Base-by-base conservation (phyloP, 2,797 vertebrate species). In the Alcedo atthis region DNA sequence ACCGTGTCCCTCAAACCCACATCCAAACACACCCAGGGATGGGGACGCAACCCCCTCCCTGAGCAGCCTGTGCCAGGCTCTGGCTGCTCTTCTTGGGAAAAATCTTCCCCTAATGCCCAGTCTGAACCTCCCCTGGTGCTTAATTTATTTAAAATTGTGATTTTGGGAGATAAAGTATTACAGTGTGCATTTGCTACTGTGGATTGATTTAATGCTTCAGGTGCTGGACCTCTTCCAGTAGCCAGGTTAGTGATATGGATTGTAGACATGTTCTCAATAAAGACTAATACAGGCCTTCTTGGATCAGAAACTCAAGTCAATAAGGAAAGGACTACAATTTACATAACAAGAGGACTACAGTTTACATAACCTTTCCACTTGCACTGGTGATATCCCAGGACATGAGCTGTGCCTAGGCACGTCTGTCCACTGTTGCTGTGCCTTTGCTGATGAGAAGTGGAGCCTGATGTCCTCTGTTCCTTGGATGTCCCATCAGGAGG, bases 221-320 rank as follows among this genome's bases (percentile, higher is more conserved):
- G 46, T 94, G 46, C 70, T 75, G 67, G 25, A 32, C 37, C 13
- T 92, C 11, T 87, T 90, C 53, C 57, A 81, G 61, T 59, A 83
- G 66, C 77, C 57, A 73, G n/a, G 81, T 35, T 73, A 59, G 86
- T 81, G 24, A 55, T 55, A 51, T 84, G 48, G 45, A 42, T 63
- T 81, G 63, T 54, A 53, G 73, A 45, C 25, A 8, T 20, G 10
- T 90, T 91, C 63, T 86, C 83, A 45, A 2, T 79, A 62, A 83
- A 85, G 33, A 16, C 67, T 43, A 42, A 68, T 61, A 37, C 20
- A 57, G 64, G 14, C 66, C 49, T 48, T 78, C 77, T 33, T 75
- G 67, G 67, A 79, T 92, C 40, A 91, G 83, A 86, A 94, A 35
- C 22, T 55, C 2, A 1, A 7, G 35, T 69, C 79, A 73, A 9